Base-by-base conservation (phyloP, 2,888 invertebrate species). In the Acleris sparsana region DNA sequence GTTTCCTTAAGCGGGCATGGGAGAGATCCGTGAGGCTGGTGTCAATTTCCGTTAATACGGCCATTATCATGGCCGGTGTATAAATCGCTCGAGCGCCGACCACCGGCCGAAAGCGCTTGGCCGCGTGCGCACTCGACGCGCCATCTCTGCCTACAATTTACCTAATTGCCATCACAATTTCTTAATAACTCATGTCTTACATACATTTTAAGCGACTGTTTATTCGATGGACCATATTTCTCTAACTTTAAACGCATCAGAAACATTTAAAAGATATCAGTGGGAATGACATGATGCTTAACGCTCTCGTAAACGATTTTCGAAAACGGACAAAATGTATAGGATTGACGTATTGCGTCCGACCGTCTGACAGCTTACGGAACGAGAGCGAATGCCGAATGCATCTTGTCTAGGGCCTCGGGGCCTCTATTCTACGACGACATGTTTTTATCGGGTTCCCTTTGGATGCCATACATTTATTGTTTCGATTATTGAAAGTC, bases 21-120 rank as follows among this genome's bases (percentile, higher is more conserved):
- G 72, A 71, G 70, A 76, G 75, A 73, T 82, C 84, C 80, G 72
- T 75, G 77, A 78, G 75, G 74, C 80, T 78, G 84, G 89, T 89
- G 89, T 91, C 88, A 87, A 87, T 89, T 89, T 89, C 86, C 89
- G 89, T 88, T 89, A 88, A 89, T 88, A 82, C 73, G 85, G 77
- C 85, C 80, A 90, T 90, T 88, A 89, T 81, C 79, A 80, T 80
- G 77, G 79, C 75, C 75, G 81, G 78, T 83, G 85, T 83, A 88
- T 89, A 89, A 90, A 89, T 89, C 85, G 85, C 82, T 85, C 74
- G 80, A 73, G 82, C 76, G 70, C 69, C 84, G 86, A 85, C 86
- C 88, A 84, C 68, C 71, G 66, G 46, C 66, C 16, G 67, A 49
- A 65, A 44, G 55, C 46, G 22, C 22, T 44, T 20, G 29, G 11